phyloP scores from a whole-genome alignment of 2,888 invertebrate genomes.

The Nomada fucata region DNA sequence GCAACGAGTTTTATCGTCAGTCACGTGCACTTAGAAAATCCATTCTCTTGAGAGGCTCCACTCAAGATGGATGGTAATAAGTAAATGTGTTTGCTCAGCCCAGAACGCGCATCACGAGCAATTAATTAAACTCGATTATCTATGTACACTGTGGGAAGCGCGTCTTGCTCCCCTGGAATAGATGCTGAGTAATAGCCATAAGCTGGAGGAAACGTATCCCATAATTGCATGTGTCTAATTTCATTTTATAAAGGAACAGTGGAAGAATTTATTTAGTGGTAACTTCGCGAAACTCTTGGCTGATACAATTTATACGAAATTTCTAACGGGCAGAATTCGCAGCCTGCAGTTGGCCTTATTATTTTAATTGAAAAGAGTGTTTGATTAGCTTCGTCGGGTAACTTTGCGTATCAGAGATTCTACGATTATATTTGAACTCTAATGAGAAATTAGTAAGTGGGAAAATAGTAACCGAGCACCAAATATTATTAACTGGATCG shows the following conservation, averaged over 20 bases:
- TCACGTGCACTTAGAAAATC: slow-evolving; percentile 78
- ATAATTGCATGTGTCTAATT: slow-evolving; percentile 60
- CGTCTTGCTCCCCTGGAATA: slow-evolving; percentile 65
- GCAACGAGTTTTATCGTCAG: slow-evolving; percentile 75
- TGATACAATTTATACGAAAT: neutral
- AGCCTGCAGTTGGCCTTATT: too few species aligned
- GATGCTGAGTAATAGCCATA: slow-evolving; percentile 76
- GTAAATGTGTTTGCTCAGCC: slow-evolving; percentile 82
- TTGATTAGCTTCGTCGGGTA: too few species aligned
- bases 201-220: slow-evolving; percentile 67
- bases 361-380: too few species aligned
- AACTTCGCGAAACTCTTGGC: too few species aligned
- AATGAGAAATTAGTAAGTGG: too few species aligned
- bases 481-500: too few species aligned
- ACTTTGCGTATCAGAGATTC: too few species aligned
- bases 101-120: slow-evolving; percentile 78
- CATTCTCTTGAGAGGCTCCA: slow-evolving; percentile 77
- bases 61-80: slow-evolving; percentile 82
- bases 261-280: neutral
- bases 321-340: neutral
- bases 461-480: too few species aligned
- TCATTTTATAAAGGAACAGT: neutral
- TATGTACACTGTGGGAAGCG: slow-evolving; percentile 79
- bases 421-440: too few species aligned
- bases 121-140: slow-evolving; percentile 83